These are phyloP conservation scores for Aselliscus stoliczkanus DNA, from an alignment of 2,797 vertebrate species.

Conservation along the genomic window DNA sequence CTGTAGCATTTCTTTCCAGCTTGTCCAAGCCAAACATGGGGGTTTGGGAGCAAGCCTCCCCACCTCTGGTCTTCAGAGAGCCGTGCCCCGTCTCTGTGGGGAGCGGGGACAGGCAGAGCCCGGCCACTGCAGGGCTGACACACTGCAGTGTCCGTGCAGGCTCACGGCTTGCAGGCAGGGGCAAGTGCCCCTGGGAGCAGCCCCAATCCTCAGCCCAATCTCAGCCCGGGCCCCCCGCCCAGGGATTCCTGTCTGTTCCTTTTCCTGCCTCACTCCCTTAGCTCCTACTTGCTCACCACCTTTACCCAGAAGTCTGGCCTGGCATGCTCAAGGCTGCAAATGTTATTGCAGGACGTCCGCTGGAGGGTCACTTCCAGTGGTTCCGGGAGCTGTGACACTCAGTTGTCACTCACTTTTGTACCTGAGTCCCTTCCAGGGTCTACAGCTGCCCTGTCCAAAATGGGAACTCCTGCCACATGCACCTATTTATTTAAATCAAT, in stretches of 20 bases:
- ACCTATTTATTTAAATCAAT: rapidly evolving
- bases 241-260: too few species aligned
- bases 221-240: too few species aligned
- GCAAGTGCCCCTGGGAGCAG: too few species aligned
- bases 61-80: neutral
- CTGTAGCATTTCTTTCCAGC: neutral
- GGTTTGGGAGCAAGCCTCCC: neutral
- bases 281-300: neutral
- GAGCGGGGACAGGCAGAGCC: neutral
- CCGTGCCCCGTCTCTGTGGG: neutral
- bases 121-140: neutral
- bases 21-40: rapidly evolving
- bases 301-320: neutral
- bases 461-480: rapidly evolving
- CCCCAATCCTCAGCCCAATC: neutral
- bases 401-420: neutral
- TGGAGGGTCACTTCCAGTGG: rapidly evolving
- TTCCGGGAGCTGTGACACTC: rapidly evolving
- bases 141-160: rapidly evolving
- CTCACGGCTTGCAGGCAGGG: rapidly evolving
- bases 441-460: neutral
- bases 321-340: too few species aligned
- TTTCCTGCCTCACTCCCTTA: too few species aligned
- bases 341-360: rapidly evolving
- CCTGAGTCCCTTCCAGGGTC: rapidly evolving